Percentiles rank a stretch among this genome's conserved stretches.
These are phyloP conservation scores for Heliconius aoede DNA, from an alignment of 2,888 invertebrate species.

Conservation along the genomic window DNA sequence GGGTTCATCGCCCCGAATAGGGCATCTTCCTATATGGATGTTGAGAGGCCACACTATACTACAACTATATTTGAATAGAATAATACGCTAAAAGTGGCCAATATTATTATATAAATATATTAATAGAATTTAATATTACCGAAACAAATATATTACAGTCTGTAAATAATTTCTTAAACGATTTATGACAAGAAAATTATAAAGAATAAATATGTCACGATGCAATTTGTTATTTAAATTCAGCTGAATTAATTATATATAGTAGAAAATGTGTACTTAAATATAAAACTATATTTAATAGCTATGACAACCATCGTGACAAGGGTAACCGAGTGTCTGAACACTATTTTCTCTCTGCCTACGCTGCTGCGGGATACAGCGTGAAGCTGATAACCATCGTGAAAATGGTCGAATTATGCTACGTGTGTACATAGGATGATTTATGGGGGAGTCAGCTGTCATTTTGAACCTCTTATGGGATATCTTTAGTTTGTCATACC, in stretches of 20 bases:
- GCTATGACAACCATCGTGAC: no score
- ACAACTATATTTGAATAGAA: conserved; percentile 14
- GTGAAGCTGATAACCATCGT: no score
- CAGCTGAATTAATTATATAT: conserved; percentile 23
- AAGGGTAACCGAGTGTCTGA: no score
- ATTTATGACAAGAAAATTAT: conserved; percentile 34
- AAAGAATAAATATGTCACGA: conserved; percentile 28
- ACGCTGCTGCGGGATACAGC: no score
- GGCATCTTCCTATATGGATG: conserved; percentile 51
- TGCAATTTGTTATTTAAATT: conserved; percentile 24
- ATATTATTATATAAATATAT: not conserved
- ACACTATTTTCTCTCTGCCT: no score
- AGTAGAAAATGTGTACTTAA: conserved; percentile 21
- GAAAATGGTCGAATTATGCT: conserved; percentile 51
- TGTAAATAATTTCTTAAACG: conserved; percentile 3
- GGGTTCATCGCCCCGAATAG: conserved; percentile 69
- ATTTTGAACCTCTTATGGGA: conserved; percentile 69
- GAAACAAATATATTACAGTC: conserved; percentile 2
- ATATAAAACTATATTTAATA: conserved; percentile 34
- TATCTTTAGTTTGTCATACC: conserved; percentile 64
- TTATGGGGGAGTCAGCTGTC: conserved; percentile 68
- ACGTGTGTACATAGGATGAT: conserved; percentile 66
- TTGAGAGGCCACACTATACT: conserved; percentile 28
- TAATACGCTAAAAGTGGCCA: not conserved
- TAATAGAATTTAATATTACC: not conserved